Evolutionary conservation across 1,140 invertebrate genomes (phyloP).

Genomic region (Phenacoccus solenopsis): DNA sequence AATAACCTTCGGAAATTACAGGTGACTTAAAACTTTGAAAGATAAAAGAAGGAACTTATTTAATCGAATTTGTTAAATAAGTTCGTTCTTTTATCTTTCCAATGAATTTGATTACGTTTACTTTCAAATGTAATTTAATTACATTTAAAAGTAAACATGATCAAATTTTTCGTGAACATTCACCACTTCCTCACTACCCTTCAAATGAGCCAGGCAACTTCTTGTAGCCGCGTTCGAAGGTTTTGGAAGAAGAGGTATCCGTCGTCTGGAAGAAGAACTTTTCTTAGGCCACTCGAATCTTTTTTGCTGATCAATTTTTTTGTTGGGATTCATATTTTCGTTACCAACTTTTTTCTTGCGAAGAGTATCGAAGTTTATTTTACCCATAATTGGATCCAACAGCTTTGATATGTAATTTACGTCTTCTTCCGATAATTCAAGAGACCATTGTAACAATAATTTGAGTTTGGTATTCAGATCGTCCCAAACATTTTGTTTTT

Average conservation of each 20-base stretch:
- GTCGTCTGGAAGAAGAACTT: not conserved
- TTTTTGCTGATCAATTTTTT: not conserved
- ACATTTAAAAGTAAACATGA: no score
- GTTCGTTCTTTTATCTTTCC: no score
- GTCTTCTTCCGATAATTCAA: not conserved
- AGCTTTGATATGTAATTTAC: not conserved
- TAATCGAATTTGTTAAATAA: no score
- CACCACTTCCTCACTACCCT: not conserved
- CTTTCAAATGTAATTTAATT: no score
- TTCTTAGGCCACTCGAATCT: not conserved
- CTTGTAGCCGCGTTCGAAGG: not conserved
- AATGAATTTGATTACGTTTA: not conserved
- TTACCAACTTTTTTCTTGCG: not conserved
- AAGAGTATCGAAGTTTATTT: not conserved
- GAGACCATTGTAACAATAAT: not conserved
- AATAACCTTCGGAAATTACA: no score
- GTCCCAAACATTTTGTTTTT: not conserved
- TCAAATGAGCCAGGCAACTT: not conserved
- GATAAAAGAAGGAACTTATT: no score
- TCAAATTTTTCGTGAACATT: not conserved
- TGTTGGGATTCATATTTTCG: not conserved
- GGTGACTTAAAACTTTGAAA: no score
- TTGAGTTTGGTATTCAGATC: not conserved
- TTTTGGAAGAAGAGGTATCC: not conserved
- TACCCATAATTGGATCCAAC: no score